Percentiles rank a stretch among this genome's conserved stretches.
phyloP scores from a whole-genome alignment of 2,888 invertebrate genomes.

The Drosophila mercatorum region DNA sequence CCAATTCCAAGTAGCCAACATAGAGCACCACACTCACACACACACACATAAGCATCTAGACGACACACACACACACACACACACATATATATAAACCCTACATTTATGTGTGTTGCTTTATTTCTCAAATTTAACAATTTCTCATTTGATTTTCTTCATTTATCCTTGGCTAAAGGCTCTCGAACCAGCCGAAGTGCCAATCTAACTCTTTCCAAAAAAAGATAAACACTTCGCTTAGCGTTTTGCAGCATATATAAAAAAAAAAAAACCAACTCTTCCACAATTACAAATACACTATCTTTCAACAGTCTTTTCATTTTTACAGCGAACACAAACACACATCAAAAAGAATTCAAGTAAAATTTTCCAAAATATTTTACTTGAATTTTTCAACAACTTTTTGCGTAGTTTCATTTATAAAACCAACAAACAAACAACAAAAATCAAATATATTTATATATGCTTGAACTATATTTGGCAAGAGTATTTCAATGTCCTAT shows the following conservation, averaged over 20 bases:
- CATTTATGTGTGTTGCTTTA: slow-evolving; percentile 33
- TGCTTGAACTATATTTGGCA: slow-evolving; percentile 55
- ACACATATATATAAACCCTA: slow-evolving; percentile 10
- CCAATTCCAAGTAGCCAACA: slow-evolving; percentile 40
- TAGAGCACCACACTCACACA: slow-evolving; percentile 26
- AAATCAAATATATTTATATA: slow-evolving; percentile 34
- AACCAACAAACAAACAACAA: slow-evolving; percentile 11
- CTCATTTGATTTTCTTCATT: slow-evolving; percentile 16
- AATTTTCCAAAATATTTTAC: slow-evolving; percentile 18
- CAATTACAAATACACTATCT: slow-evolving; percentile 38
- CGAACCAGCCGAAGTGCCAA: slow-evolving; percentile 31
- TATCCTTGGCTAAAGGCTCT: slow-evolving; percentile 32
- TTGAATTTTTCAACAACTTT: slow-evolving; percentile 27
- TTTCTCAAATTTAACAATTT: slow-evolving; percentile 19
- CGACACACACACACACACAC: slow-evolving; percentile 14
- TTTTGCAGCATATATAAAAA: slow-evolving; percentile 58
- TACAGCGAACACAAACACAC: slow-evolving; percentile 17
- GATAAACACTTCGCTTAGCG: slow-evolving; percentile 60
- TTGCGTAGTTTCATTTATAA: slow-evolving; percentile 32
- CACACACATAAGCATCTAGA: slow-evolving; percentile 25
- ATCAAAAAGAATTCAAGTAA: slow-evolving; percentile 13
- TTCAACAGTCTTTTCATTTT: slow-evolving; percentile 30
- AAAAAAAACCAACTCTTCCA: slow-evolving; percentile 10
- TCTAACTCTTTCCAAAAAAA: slow-evolving; percentile 26
- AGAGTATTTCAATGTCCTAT: slow-evolving; percentile 10